phyloP scores from a whole-genome alignment of 1,140 invertebrate genomes.

The Ceratosolen solmsi region DNA sequence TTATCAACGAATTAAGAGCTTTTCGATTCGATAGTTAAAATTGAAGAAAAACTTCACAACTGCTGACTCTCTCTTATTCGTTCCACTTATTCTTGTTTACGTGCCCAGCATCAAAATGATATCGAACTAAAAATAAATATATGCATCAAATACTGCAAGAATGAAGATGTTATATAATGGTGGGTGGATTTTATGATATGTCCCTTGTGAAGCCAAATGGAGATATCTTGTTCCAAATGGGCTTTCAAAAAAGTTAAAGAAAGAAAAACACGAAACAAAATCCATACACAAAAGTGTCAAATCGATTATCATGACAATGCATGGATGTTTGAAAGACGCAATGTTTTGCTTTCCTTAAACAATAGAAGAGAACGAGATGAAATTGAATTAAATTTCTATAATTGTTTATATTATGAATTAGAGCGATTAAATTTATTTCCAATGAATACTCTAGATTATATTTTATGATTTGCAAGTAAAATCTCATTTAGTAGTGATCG shows the following conservation, averaged over 20 bases:
- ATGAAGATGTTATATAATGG: conserved; percentile 24
- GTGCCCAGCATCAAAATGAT: not conserved
- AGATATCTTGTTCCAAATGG: conserved; percentile 42
- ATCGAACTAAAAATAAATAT: conserved; percentile 7
- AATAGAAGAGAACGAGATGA: not conserved
- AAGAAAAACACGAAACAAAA: conserved; percentile 6
- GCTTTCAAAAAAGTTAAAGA: conserved; percentile 2
- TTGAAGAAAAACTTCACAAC: too few species aligned
- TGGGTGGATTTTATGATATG: not conserved
- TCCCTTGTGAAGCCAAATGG: conserved; percentile 31
- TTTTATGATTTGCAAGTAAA: too few species aligned
- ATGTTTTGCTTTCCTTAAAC: not conserved
- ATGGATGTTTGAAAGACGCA: not conserved
- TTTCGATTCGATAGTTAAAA: too few species aligned
- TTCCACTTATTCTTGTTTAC: not conserved
- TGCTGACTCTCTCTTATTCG: too few species aligned
- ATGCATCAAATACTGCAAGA: not conserved
- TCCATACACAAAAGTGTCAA: conserved; percentile 8
- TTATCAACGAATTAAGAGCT: not conserved
- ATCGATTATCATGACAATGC: not conserved
- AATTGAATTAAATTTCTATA: too few species aligned
- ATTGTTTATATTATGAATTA: too few species aligned
- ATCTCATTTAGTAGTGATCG: too few species aligned
- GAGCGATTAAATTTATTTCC: too few species aligned
- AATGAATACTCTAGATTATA: too few species aligned